Evolutionary conservation across 2,797 vertebrate species (phyloP).

Genomic region (Neosilurus mollespiculum): DNA sequence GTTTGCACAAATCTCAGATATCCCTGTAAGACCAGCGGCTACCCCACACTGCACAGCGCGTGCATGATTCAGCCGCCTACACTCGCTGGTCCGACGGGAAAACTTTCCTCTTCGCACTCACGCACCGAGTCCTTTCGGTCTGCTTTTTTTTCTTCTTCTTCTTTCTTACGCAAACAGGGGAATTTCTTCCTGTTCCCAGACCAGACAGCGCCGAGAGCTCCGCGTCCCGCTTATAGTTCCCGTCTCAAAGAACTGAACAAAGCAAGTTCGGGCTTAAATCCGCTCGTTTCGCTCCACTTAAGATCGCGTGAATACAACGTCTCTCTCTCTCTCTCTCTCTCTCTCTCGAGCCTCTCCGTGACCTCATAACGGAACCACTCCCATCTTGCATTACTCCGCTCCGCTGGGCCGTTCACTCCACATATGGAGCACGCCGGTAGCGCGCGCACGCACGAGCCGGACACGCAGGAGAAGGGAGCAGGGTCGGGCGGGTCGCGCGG

Average conservation of each 20-base stretch:
- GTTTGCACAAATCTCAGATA: constrained; percentile 49
- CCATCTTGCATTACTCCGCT: constrained; percentile 62
- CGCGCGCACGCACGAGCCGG: constrained; percentile 44
- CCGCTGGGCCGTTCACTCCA: constrained; percentile 59
- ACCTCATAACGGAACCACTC: constrained; percentile 70
- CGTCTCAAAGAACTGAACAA: not conserved
- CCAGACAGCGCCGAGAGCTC: not conserved
- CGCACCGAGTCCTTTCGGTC: constrained; percentile 41
- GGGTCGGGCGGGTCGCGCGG: constrained; percentile 35
- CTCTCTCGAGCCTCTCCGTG: constrained; percentile 58
- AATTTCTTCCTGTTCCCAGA: constrained; percentile 45
- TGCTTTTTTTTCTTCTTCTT: not conserved
- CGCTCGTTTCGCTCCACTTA: constrained; percentile 38
- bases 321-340: constrained; percentile 15
- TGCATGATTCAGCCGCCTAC: constrained; percentile 58
- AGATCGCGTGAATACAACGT: constrained; percentile 51
- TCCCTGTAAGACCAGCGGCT: constrained; percentile 47
- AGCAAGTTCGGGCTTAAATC: constrained; percentile 30
- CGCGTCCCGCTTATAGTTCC: not conserved
- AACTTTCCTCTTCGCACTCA: constrained; percentile 59
- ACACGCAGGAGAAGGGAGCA: constrained; percentile 39
- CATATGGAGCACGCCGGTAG: constrained; percentile 58
- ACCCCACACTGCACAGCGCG: constrained; percentile 57
- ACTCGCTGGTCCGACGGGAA: constrained; percentile 51
- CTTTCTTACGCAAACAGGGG: constrained; percentile 45